These are phyloP conservation scores for Lytechinus pictus DNA, from an alignment of 35 echinoderm and acorn worm species.

Conservation along the genomic window DNA sequence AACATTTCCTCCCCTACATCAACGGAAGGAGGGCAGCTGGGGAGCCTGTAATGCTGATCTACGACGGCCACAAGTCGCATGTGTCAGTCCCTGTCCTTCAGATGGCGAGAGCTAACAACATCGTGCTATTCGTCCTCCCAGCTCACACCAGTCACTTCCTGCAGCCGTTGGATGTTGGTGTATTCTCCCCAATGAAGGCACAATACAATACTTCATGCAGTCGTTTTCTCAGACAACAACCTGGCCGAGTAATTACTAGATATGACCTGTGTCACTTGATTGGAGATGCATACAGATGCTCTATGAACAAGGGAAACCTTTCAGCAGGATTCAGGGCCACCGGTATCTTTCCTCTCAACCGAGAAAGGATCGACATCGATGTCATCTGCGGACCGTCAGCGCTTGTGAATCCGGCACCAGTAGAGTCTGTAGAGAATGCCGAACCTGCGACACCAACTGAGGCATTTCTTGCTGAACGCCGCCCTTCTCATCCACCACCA, in stretches of 20 bases:
- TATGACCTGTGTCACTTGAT: conserved; percentile 21
- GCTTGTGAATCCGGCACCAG: not conserved
- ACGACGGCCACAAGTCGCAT: conserved; percentile 72
- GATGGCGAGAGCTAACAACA: no score
- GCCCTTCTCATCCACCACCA: not conserved
- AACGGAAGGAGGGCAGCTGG: conserved; percentile 14
- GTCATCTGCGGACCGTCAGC: not conserved
- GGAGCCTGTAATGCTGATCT: conserved; percentile 60
- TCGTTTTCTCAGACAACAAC: conserved; percentile 18
- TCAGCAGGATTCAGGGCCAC: conserved; percentile 10
- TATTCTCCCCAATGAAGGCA: conserved; percentile 44
- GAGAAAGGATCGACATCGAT: not conserved
- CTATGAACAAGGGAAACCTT: conserved; percentile 45
- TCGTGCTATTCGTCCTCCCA: no score
- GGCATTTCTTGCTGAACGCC: not conserved
- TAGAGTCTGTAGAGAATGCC: not conserved
- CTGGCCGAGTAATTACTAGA: conserved; percentile 30
- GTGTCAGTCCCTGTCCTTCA: conserved; percentile 56
- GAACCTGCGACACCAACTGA: not conserved
- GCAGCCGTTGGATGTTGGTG: conserved; percentile 42
- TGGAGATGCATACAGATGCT: conserved; percentile 37
- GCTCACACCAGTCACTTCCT: conserved; percentile 57
- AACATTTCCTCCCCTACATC: conserved; percentile 47
- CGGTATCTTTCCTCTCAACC: conserved; percentile 39
- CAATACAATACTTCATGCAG: not conserved